Conservation (phyloP, 2,888 invertebrate genomes). For the Itoplectis maculator region DNA sequence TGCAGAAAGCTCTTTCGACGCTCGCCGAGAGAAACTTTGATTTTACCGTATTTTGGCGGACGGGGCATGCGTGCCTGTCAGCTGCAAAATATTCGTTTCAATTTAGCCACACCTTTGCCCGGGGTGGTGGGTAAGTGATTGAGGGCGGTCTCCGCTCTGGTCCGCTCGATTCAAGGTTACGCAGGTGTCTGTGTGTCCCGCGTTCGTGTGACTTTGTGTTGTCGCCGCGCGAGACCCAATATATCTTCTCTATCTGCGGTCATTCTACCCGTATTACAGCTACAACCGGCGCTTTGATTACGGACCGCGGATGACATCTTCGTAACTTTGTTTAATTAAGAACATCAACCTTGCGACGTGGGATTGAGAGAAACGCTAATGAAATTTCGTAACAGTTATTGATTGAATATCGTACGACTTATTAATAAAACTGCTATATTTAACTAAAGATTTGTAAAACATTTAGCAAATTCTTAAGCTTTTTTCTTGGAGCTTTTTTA, state of each 20-base stretch:
- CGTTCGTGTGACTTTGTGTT: background rate
- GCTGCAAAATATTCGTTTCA: constrained; percentile 57
- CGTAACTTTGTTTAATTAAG: too few relatives aligned
- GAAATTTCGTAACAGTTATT: too few relatives aligned
- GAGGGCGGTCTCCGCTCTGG: constrained; percentile 2
- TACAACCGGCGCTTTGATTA: background rate
- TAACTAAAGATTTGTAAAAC: too few relatives aligned
- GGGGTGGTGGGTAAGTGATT: constrained; percentile 37
- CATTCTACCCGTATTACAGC: background rate
- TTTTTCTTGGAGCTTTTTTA: too few relatives aligned
- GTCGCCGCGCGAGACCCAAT: background rate
- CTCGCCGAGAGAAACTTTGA: constrained; percentile 8
- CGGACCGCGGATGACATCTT: too few relatives aligned
- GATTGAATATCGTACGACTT: too few relatives aligned
- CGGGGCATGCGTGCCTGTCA: constrained; percentile 39
- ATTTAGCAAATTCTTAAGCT: too few relatives aligned
- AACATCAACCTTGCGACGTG: too few relatives aligned
- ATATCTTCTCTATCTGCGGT: background rate
- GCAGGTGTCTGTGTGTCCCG: background rate
- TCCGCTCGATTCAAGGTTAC: constrained; percentile 16
- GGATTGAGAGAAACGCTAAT: too few relatives aligned
- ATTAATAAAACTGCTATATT: too few relatives aligned
- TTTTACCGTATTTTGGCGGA: constrained; percentile 22
- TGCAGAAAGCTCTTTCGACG: constrained; percentile 11
- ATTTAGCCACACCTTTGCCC: constrained; percentile 42